phyloP scores from a whole-genome alignment of 2,888 invertebrate genomes.

The Pristionchus fissidentatus region DNA sequence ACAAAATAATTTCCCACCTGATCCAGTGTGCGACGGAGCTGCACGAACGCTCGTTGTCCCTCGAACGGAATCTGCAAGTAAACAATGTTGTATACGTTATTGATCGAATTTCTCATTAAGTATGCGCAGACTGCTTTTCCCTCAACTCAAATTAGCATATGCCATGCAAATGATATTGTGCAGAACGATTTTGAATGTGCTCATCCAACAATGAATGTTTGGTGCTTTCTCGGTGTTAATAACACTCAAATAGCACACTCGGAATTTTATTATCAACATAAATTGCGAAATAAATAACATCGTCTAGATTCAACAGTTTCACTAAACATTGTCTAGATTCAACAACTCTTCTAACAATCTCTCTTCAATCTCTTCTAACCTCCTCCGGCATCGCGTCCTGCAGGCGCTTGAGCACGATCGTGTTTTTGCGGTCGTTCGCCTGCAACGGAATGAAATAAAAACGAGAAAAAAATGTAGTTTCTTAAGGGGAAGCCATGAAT shows the following conservation, averaged over 20 bases:
- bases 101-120: too few species aligned
- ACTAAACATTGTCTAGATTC: background rate
- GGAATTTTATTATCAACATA: too few species aligned
- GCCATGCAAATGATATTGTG: too few species aligned
- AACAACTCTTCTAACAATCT: background rate
- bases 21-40: conserved; percentile 57
- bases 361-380: background rate
- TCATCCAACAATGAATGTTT: background rate
- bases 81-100: background rate
- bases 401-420: conserved; percentile 9
- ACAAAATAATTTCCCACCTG: conserved; percentile 42
- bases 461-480: background rate
- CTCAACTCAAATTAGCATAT: too few species aligned
- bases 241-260: too few species aligned
- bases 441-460: background rate
- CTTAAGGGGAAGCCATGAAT: background rate
- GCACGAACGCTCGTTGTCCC: conserved; percentile 58
- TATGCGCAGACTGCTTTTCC: too few species aligned
- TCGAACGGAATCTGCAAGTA: conserved; percentile 30
- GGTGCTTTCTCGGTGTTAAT: too few species aligned
- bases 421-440: conserved; percentile 34
- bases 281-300: too few species aligned
- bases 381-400: conserved; percentile 29
- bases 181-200: too few species aligned
- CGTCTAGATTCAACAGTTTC: too few species aligned